Conservation (phyloP, 2,888 invertebrate genomes). For the Ecliptopera silaceata region DNA sequence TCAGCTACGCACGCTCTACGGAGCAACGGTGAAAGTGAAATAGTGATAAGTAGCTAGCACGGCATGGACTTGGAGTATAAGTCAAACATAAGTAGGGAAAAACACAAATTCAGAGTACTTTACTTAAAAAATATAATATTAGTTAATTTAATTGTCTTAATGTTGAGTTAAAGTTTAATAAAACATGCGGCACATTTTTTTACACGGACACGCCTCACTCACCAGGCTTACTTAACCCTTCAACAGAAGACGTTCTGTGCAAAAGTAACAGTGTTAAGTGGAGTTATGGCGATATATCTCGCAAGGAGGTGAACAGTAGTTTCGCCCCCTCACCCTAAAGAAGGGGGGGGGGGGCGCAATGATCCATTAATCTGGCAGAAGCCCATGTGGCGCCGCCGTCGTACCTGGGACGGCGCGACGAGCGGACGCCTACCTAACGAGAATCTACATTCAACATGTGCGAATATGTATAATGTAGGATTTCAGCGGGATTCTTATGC, state of each 20-base stretch:
- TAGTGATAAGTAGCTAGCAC: slow-evolving; percentile 22
- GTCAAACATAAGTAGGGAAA: neutral
- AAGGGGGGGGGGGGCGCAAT: slow-evolving; percentile 85
- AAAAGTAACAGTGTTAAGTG: slow-evolving; percentile 58
- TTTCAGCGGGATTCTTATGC: slow-evolving; percentile 32
- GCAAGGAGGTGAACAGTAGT: slow-evolving; percentile 74
- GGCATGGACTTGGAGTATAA: slow-evolving; percentile 1
- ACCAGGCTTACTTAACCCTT: slow-evolving; percentile 24
- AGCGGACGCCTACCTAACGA: slow-evolving; percentile 80
- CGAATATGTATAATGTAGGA: slow-evolving; percentile 49
- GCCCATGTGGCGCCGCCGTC: slow-evolving; percentile 89
- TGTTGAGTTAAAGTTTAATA: too few species aligned
- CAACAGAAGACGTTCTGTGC: slow-evolving; percentile 27
- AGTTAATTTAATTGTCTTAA: too few species aligned
- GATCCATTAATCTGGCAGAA: slow-evolving; percentile 93
- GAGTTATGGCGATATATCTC: slow-evolving; percentile 65
- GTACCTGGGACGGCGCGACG: slow-evolving; percentile 78
- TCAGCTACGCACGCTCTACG: slow-evolving; percentile 37
- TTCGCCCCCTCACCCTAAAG: slow-evolving; percentile 43
- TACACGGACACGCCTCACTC: neutral
- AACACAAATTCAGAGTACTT: too few species aligned
- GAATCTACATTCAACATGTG: slow-evolving; percentile 67
- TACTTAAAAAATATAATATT: too few species aligned
- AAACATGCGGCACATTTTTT: too few species aligned
- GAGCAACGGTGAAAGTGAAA: slow-evolving; percentile 15